Evolutionary conservation across 2,113 vertebrate species (phyloP).

Genomic region (Spheniscus mendiculus): DNA sequence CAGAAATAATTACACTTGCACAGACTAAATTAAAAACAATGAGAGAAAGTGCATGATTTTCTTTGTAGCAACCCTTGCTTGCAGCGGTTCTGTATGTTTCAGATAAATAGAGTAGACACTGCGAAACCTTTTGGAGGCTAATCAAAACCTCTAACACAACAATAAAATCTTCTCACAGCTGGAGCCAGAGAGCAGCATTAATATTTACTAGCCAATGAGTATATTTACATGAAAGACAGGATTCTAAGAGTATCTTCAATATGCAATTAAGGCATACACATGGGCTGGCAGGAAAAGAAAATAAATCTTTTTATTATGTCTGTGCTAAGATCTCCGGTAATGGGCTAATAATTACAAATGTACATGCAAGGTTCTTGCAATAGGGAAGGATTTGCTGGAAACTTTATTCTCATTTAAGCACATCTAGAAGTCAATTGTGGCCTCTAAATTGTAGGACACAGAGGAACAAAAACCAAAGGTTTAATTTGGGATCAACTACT

Average conservation of each 20-base stretch:
- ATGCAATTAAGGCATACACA: conserved; percentile 59
- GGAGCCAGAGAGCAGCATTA: conserved; percentile 49
- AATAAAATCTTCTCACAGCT: conserved; percentile 63
- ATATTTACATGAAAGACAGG: conserved; percentile 58
- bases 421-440: not conserved
- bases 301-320: conserved; percentile 42
- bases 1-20: conserved; percentile 51
- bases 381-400: conserved; percentile 16
- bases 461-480: not conserved
- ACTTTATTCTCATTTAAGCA: not conserved
- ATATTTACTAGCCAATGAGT: conserved; percentile 62
- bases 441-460: not conserved
- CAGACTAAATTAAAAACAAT: conserved; percentile 54
- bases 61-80: conserved; percentile 22
- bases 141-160: conserved; percentile 62
- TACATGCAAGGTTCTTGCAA: conserved; percentile 24
- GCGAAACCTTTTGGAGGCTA: conserved; percentile 56
- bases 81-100: conserved; percentile 50
- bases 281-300: conserved; percentile 46
- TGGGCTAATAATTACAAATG: conserved; percentile 35
- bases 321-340: conserved; percentile 50
- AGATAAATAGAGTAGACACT: conserved; percentile 58
- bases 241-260: conserved; percentile 28
- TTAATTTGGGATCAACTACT: not conserved
- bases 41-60: not conserved